These are phyloP conservation scores for Melanostigma gelatinosum DNA, from an alignment of 2,113 vertebrate species.

Conservation along the genomic window DNA sequence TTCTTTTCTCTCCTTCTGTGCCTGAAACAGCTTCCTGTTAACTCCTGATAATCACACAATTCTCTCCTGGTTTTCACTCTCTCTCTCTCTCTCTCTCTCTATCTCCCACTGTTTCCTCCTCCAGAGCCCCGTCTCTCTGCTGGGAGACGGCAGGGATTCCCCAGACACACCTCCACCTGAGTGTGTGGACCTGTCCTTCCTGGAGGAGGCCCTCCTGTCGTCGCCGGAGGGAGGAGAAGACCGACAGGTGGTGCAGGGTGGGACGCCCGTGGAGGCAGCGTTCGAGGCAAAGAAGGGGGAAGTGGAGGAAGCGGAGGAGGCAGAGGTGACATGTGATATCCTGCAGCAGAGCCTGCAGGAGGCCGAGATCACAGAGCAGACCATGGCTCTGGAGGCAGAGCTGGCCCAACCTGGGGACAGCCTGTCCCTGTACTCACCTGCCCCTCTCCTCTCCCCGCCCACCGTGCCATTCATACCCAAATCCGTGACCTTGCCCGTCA, in stretches of 20 bases:
- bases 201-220: conserved; percentile 85
- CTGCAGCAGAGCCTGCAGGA: conserved; percentile 86
- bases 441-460: conserved; percentile 72
- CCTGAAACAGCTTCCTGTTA: conserved; percentile 57
- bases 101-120: conserved; percentile 18
- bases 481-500: conserved; percentile 70
- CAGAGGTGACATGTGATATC: conserved; percentile 81
- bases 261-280: conserved; percentile 57
- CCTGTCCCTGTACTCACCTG: conserved; percentile 76
- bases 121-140: conserved; percentile 84
- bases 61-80: conserved; percentile 19
- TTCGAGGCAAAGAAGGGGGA: conserved; percentile 59
- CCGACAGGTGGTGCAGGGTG: conserved; percentile 52
- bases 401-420: conserved; percentile 72
- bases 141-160: conserved; percentile 81
- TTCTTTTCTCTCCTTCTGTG: conserved; percentile 35
- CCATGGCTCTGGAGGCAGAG: conserved; percentile 83
- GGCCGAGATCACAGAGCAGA: conserved; percentile 86
- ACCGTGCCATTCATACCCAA: conserved; percentile 73
- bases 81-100: not conserved
- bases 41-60: conserved; percentile 50
- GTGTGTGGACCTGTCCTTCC: conserved; percentile 85
- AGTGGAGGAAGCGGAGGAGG: conserved; percentile 66
- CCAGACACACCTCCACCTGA: conserved; percentile 78
- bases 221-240: conserved; percentile 77